A percentile compares a stretch with the other conserved stretches of the same genome.
These are phyloP conservation scores for Leucosticte australis DNA, from an alignment of 2,113 vertebrate species.

Conservation along the genomic window DNA sequence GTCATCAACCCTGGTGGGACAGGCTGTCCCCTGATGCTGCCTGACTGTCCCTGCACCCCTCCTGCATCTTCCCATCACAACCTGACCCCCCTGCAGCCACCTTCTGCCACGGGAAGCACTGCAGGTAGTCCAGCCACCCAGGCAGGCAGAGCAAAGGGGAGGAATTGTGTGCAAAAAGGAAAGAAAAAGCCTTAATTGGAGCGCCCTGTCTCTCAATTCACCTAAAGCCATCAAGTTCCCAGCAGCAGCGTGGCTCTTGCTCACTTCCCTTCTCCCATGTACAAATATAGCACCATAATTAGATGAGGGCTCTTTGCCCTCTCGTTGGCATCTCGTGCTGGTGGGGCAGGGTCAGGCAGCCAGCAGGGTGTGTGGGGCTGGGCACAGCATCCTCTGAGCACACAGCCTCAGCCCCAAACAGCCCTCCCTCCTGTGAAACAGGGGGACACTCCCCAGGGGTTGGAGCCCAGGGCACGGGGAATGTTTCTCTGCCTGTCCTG, in stretches of 20 bases:
- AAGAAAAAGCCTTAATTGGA: not conserved
- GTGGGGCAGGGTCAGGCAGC: not conserved
- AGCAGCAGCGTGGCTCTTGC: not conserved
- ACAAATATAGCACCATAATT: slow-evolving; percentile 3
- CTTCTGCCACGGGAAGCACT: not conserved
- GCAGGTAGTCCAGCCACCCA: not conserved
- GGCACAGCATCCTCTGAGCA: not conserved
- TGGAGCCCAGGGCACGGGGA: not conserved
- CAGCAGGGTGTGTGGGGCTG: accelerated
- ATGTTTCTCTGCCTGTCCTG: not conserved
- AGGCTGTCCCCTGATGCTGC: not conserved
- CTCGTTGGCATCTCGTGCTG: not conserved
- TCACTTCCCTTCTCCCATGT: not conserved
- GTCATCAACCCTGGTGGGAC: not conserved
- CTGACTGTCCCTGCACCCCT: not conserved
- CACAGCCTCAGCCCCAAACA: not conserved
- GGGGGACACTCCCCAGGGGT: not conserved
- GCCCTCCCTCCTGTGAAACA: accelerated
- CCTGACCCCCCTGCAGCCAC: accelerated
- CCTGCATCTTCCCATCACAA: not conserved
- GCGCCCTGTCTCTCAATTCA: not conserved
- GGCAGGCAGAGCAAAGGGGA: not conserved
- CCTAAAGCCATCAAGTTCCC: not conserved
- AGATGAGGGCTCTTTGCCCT: not conserved
- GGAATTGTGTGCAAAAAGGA: not conserved